Base-by-base conservation (phyloP, 2,888 invertebrate species). In the Drosophila neutralis region DNA sequence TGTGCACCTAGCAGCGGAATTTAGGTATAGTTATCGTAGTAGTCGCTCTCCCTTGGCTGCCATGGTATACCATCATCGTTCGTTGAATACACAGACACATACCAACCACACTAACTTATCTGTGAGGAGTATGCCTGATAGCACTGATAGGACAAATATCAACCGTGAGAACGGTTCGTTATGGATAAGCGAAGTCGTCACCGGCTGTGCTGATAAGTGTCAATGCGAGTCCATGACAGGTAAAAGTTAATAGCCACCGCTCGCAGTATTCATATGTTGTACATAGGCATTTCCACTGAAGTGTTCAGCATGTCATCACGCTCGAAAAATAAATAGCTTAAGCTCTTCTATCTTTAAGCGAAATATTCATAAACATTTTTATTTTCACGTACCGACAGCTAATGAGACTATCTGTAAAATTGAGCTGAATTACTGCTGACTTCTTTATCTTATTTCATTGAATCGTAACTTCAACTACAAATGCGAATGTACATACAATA, bases 151-250 rank as follows among this genome's bases (percentile, higher is more conserved):
- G 54, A 51, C 24, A 24, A 38, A 38, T 38, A 15, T 29, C 38
- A 38, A 42, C n/a, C 61, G 71, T 70, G 71, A 72, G 71, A 72
- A 70, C 49, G 36, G 65, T 73, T 73, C 40, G 42, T 53, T 66
- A 56, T 71, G 78, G 80, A 79, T 79, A 78, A 79, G 73, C 63
- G 27, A 63, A 65, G 52, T 54, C 61, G 75, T 80, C 73, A 78
- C 73, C 67, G 78, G 69, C 65, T 57, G 40, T 42, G 56, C 51
- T 29, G 81, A 80, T 73, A 81, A 78, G 64, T 61, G 15, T 27
- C 24, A 42, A 42, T 36, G 64, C 18, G 40, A 48, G 58, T 52
- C 65, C 66, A 72, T 63, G 65, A 35, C 66, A 72, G 78, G 58
- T 60, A 45, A 69, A 76, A 53, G 69, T 51, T 53, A 40, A 69